Evolutionary conservation across 2,888 invertebrate species (phyloP).

Genomic region (Stenodema calcarata): DNA sequence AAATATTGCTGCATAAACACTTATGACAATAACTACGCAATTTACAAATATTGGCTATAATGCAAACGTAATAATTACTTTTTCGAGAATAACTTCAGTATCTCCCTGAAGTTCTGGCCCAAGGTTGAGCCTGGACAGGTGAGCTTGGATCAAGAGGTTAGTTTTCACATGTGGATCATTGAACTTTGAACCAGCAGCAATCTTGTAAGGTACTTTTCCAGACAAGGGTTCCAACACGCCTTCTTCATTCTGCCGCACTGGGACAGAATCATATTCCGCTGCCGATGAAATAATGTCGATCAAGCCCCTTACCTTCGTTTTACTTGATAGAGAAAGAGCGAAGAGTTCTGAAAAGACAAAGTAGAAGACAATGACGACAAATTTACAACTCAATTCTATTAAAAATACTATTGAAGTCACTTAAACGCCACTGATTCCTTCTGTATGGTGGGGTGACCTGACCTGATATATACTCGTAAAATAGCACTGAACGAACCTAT

Average conservation of each 20-base stretch:
- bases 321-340: constrained; percentile 93
- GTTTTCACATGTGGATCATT: constrained; percentile 98
- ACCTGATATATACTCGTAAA: too few species aligned
- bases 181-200: constrained; percentile 70
- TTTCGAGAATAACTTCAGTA: constrained; percentile 87
- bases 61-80: constrained; percentile 64
- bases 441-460: too few species aligned
- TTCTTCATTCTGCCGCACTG: constrained; percentile 95
- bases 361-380: too few species aligned
- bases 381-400: too few species aligned
- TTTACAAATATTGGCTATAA: too few species aligned
- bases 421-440: too few species aligned
- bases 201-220: constrained; percentile 69
- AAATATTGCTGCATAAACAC: too few species aligned
- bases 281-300: constrained; percentile 98
- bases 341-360: constrained; percentile 80
- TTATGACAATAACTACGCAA: background rate
- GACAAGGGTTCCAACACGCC: constrained; percentile 75
- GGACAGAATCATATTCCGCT: constrained; percentile 93
- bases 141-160: constrained; percentile 93
- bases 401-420: too few species aligned
- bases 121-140: constrained; percentile 90
- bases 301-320: constrained; percentile 96
- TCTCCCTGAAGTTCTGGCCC: constrained; percentile 97
- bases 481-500: constrained; percentile 71